Base-by-base conservation (phyloP, 2,797 vertebrate genomes). In the Spinus olivaceus region DNA sequence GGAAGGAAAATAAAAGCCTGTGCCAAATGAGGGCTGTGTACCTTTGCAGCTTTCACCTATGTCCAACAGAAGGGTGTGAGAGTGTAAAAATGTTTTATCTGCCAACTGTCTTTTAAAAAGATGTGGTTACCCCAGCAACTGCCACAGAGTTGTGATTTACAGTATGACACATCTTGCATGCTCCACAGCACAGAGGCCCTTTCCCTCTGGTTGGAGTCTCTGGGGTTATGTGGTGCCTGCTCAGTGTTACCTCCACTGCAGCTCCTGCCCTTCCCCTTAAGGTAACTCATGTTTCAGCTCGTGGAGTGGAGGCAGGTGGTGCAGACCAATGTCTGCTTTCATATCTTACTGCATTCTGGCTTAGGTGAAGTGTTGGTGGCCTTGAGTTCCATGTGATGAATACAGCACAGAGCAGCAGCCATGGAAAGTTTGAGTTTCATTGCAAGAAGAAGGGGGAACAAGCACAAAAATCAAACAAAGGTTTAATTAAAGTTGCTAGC, bases 51-150 rank as follows among this genome's bases (percentile, higher is more conserved):
- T 8, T 33, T 94, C 78, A 84, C 77, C 70, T 70, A 32, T 77
- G 33, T 64, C 69, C 30, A 69, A 64, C 35, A 61, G 42, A 78
- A 39, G 82, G 49, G 65, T 79, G 60, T 64, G 79, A 72, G 73
- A 59, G 35, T 24, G 11, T 89, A 23, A 77, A 87, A 87, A 47
- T 85, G 49, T 77, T 78, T 91, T 59, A 91, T 86, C 46, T 94
- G 65, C 54, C 84, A 92, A 53, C 6, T 37, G 56, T 33, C 70
- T 78, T 95, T 86, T 79, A 57, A 70, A 84, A 90, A 84, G 60
- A 37, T 88, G 73, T 80, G 57, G 90, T 95, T 96, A 78, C 80
- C 64, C 89, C 83, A 93, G 85, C 76, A 95, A 88, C 72, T 56
- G 61, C 78, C 53, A 22, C 41, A 15, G 59, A 54, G 66, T 50